These are phyloP conservation scores for Nematolebias whitei DNA, from an alignment of 2,113 vertebrate species.

Conservation along the genomic window DNA sequence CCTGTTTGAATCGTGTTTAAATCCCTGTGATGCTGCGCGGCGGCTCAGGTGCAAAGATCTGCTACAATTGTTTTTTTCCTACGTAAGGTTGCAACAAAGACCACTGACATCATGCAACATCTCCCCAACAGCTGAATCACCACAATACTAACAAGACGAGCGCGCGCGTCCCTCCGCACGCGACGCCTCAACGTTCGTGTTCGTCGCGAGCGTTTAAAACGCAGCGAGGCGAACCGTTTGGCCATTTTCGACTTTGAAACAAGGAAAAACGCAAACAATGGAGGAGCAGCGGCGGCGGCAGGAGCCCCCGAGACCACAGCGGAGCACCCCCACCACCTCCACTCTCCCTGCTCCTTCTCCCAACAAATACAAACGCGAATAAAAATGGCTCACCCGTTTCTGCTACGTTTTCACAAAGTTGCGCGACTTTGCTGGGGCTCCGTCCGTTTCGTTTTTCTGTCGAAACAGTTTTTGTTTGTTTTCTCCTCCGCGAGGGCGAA, in stretches of 20 bases:
- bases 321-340: not conserved
- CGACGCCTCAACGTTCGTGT: not conserved
- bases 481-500: conserved; percentile 32
- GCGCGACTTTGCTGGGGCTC: conserved; percentile 64
- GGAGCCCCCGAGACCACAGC: conserved; percentile 50
- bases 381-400: conserved; percentile 74
- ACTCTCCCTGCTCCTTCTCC: conserved; percentile 18
- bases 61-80: conserved; percentile 49
- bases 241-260: conserved; percentile 56
- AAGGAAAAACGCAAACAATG: conserved; percentile 76
- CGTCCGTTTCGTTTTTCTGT: conserved; percentile 34
- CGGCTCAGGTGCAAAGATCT: conserved; percentile 37
- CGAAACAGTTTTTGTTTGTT: conserved; percentile 32
- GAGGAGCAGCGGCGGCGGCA: conserved; percentile 57
- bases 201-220: not conserved
- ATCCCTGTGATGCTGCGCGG: conserved; percentile 36
- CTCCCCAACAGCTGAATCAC: conserved; percentile 64
- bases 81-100: conserved; percentile 80
- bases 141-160: conserved; percentile 46
- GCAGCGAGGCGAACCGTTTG: not conserved
- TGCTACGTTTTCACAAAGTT: conserved; percentile 72
- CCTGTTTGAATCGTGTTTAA: conserved; percentile 14
- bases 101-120: conserved; percentile 73
- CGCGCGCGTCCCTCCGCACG: not conserved
- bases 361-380: conserved; percentile 30